Base-by-base conservation (phyloP, 2,113 vertebrate genomes). In the Parus major region DNA sequence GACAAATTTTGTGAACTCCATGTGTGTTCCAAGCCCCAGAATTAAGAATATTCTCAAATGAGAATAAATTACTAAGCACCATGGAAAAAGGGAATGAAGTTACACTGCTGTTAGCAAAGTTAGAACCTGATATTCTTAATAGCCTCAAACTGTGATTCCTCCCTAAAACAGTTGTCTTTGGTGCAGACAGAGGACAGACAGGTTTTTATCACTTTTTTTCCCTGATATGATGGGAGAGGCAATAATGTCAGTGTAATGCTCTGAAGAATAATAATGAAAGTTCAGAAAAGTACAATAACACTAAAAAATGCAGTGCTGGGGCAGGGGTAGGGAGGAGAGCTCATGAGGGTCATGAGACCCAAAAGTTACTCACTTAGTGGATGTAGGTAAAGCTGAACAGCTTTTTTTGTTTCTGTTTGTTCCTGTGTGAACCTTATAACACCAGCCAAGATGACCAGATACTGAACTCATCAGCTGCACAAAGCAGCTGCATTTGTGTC, bases 81-180 rank as follows among this genome's bases (percentile, higher is more conserved):
- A 31, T 52, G 35, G 41, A 42, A 90, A 91, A 90, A 75, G 15
- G 31, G 88, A 94, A n/a, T 86, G 68, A 88, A 92, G n/a, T 88
- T 83, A 86, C 64, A 60, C 7, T 73, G 76, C 41, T 90, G 8
- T 60, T 93, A 85, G 47, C 28, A 70, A 90, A 95, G 69, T 76
- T 90, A 85, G 33, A 96, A 95, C 41, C 23, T 52, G 72, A 90
- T 80, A 87, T 27, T 55, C 39, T 90, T 88, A 91, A 73, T 73
- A 90, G 41, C 14, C 14, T 89, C 29, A 36, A 76, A 65, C 41
- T 86, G 25, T 41, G 82, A 93, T 79, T 95, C 50, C 35, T 91
- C n/a, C 42, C 19, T 25, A 50, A 73, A 92, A 66, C 33, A 72
- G 25, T 22, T 85, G 23, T 36, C 50, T 93, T 92, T 6, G 3